Evolutionary conservation across 2,888 invertebrate genomes (phyloP), one percentile per base, ranked within the genome.

Genomic region (Hybos culiciformis): DNA sequence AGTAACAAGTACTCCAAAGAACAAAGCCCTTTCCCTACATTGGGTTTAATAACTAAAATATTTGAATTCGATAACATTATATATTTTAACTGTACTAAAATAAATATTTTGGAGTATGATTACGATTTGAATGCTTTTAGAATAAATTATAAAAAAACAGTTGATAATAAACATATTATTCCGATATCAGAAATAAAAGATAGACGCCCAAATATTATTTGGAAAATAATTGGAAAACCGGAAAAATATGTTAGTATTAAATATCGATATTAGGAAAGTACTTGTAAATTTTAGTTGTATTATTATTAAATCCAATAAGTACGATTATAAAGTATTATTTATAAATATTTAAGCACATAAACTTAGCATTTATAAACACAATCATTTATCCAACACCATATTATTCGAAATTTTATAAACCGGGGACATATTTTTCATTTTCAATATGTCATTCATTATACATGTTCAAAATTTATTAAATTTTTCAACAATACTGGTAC

Each of bases 111-210:
- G 8, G 24, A 34, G 7, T 43, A 19, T 43, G 18, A 11, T 43
- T 38, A 43, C 17, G 15, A 39, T 26, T 19, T 43, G 8, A 24
- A 43, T 38, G 34, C 38, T 23, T 43, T 39, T 39, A 17, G 26
- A 43, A 34, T 39, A 7, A 4, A 7, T 18, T 7, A n/a, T n/a
- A 26, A 7, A 19, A 32, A 34, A 14, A 17, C 11, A 14, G 18
- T 14, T 20, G 11, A 37, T 37, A 19, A 4, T 11, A 11, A 7
- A 14, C 3, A 14, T 14, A 15, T 32, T 32, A 14, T 32, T 14
- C 11, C n/a, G 8, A 14, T 32, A 15, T 14, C n/a, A 14, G 24
- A 29, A 17, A 17, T 42, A 12, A 19, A 17, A 29, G 37, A 29
- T 29, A 14, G 20, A 20, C 11, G 17, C 7, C 42, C 42, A 9